Conservation (phyloP, 2,888 invertebrate genomes). For the Onthophagus sagittarius region DNA sequence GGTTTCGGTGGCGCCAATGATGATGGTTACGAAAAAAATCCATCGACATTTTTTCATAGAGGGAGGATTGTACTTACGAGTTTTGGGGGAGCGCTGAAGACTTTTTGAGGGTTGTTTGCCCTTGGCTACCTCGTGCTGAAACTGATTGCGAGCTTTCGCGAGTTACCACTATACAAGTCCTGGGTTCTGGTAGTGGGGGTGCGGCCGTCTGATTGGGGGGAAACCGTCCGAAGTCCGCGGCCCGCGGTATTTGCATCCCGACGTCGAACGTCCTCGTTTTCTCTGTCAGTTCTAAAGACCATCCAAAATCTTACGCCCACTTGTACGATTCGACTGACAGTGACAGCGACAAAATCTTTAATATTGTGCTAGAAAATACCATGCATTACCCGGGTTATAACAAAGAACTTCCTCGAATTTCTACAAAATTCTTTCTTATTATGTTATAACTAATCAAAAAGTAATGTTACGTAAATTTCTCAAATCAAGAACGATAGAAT, state of each 20-base stretch:
- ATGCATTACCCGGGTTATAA: no score
- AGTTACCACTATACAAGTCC: conserved; percentile 9
- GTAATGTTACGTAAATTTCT: no score
- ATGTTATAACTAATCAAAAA: no score
- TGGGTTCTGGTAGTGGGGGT: conserved; percentile 3
- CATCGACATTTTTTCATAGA: not conserved
- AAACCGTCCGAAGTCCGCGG: not conserved
- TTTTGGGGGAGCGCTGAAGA: not conserved
- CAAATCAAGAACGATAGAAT: no score
- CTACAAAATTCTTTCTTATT: no score
- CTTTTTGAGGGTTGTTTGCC: not conserved
- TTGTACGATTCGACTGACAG: no score
- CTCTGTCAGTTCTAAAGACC: not conserved
- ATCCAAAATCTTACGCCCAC: no score
- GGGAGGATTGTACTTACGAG: not conserved
- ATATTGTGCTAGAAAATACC: no score
- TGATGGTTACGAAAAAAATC: not conserved
- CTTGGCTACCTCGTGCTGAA: conserved; percentile 8
- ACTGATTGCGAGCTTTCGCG: conserved; percentile 8
- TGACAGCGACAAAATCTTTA: no score
- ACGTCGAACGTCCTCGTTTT: not conserved
- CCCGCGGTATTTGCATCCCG: not conserved
- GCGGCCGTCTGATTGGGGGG: conserved; percentile 1
- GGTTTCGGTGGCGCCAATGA: not conserved
- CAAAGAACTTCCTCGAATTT: no score